phyloP scores from a whole-genome alignment of 1,140 invertebrate species.

The Cotesia typhae region DNA sequence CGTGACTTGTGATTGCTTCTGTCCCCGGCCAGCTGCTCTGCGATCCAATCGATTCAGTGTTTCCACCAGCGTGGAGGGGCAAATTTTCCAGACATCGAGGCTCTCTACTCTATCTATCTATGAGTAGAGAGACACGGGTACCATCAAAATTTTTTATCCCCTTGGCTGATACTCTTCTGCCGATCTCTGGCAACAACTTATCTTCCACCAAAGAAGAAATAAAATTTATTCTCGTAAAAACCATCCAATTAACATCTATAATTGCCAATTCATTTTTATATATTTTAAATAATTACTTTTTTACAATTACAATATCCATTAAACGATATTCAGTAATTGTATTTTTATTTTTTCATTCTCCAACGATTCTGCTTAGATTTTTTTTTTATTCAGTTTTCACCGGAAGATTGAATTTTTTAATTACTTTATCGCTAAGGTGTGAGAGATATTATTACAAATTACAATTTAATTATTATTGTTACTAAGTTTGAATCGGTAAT shows the following conservation, averaged over 20 bases:
- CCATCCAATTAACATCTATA: background rate
- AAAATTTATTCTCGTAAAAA: slow-evolving; percentile 12
- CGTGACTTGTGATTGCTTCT: slow-evolving; percentile 58
- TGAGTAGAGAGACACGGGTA: background rate
- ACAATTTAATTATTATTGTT: no score
- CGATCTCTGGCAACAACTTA: slow-evolving; percentile 10
- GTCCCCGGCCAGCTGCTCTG: slow-evolving; percentile 52
- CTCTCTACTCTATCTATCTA: slow-evolving; percentile 8
- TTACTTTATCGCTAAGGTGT: no score
- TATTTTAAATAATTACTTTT: background rate
- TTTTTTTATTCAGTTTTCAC: no score
- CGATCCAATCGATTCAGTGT: slow-evolving; percentile 55
- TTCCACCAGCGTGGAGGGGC: slow-evolving; percentile 36
- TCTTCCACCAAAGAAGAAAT: background rate
- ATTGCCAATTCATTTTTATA: slow-evolving; percentile 6
- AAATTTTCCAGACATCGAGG: slow-evolving; percentile 44
- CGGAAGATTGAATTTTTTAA: no score
- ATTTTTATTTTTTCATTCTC: no score
- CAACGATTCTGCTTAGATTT: no score
- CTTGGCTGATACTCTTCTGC: background rate
- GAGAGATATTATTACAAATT: no score
- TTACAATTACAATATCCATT: background rate
- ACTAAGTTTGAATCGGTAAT: no score
- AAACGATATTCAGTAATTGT: no score
- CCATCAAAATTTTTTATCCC: no score